Conservation (phyloP, 2,797 vertebrate genomes). For the Fistularia commersonii region DNA sequence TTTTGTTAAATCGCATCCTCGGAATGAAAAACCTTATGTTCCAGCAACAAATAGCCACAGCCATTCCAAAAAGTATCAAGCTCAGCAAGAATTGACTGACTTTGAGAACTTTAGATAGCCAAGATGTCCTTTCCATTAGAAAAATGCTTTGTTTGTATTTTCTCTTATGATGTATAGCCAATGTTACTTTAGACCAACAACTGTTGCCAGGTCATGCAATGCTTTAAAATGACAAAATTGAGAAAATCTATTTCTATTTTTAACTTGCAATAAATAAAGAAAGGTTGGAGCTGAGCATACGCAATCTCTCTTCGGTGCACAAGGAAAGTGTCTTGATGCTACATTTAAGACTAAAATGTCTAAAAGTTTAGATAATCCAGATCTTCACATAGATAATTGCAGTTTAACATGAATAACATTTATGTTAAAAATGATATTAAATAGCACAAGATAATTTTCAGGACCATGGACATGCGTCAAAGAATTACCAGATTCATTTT, state of each 20-base stretch:
- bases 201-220: neutral
- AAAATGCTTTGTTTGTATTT: neutral
- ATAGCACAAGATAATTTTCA: too few species aligned
- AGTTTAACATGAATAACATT: too few species aligned
- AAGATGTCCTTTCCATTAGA: slow-evolving; percentile 10
- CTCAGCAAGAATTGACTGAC: neutral
- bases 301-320: neutral
- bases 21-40: neutral
- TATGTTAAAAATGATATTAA: too few species aligned
- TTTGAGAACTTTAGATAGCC: slow-evolving; percentile 3
- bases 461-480: too few species aligned
- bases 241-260: neutral
- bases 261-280: neutral
- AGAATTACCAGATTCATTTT: too few species aligned
- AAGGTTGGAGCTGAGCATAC: neutral
- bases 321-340: too few species aligned
- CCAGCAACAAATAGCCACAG: neutral
- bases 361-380: too few species aligned
- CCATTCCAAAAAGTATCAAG: slow-evolving; percentile 1
- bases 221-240: neutral
- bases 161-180: neutral
- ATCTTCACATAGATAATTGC: too few species aligned
- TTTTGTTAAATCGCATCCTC: slow-evolving; percentile 1
- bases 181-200: neutral
- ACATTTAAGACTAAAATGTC: too few species aligned